These are phyloP conservation scores for Limosa lapponica DNA, from an alignment of 2,797 vertebrate genomes.

Conservation along the genomic window DNA sequence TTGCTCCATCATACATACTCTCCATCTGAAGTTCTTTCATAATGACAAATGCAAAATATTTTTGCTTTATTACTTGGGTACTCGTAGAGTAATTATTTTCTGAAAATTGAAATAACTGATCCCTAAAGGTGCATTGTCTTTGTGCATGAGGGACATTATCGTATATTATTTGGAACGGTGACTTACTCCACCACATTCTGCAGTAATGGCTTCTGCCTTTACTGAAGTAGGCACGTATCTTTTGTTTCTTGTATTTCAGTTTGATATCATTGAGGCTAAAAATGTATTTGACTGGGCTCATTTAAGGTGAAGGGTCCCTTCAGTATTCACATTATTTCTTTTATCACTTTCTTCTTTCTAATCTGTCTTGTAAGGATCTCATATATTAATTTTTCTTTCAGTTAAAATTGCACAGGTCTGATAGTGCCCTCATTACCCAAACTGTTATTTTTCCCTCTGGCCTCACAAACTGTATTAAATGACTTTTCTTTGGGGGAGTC, in stretches of 20 bases:
- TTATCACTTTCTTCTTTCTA: conserved; percentile 19
- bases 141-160: neutral
- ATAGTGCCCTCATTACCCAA: conserved; percentile 35
- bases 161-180: neutral
- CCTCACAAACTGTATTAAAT: conserved; percentile 46
- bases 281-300: neutral
- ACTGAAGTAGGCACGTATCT: neutral
- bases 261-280: neutral
- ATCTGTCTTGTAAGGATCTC: neutral
- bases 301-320: conserved; percentile 10
- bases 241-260: neutral
- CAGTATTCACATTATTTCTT: conserved; percentile 1
- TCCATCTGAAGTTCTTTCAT: neutral
- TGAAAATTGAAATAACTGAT: neutral
- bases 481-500: conserved; percentile 20
- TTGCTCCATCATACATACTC: accelerated
- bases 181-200: neutral
- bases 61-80: neutral
- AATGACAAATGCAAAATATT: neutral
- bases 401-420: conserved; percentile 28
- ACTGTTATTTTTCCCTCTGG: conserved; percentile 63
- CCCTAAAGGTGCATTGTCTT: neutral
- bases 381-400: conserved; percentile 50
- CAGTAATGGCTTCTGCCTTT: neutral
- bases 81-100: neutral